Conservation (phyloP, 1,140 invertebrate species). For the Drosophila repleta region DNA sequence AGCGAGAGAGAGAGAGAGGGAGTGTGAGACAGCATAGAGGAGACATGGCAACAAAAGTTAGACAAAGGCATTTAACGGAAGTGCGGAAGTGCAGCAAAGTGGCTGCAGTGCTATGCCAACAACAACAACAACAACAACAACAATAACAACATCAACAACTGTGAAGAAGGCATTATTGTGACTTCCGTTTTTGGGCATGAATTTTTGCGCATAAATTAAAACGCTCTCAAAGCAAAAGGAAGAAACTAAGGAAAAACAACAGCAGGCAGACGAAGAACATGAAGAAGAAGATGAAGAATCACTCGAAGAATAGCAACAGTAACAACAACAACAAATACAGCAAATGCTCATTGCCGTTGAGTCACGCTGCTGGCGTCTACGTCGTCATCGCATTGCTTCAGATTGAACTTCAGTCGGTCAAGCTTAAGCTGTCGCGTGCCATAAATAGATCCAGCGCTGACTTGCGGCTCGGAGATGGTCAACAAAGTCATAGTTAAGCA, state of each 20-base stretch:
- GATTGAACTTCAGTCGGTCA: neutral
- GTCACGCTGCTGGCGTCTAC: conserved; percentile 1
- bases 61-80: conserved; percentile 18
- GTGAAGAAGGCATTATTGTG: conserved; percentile 28
- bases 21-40: neutral
- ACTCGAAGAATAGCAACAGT: neutral
- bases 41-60: neutral
- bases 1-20: neutral
- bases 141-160: neutral
- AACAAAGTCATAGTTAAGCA: conserved; percentile 1
- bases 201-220: conserved; percentile 67
- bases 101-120: conserved; percentile 2
- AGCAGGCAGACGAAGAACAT: conserved; percentile 19
- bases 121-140: conserved; percentile 13
- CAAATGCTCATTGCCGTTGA: conserved; percentile 2
- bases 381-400: neutral
- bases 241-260: conserved; percentile 11
- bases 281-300: neutral
- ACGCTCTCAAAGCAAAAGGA: conserved; percentile 24
- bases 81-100: conserved; percentile 24
- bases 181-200: conserved; percentile 71
- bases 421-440: conserved; percentile 19
- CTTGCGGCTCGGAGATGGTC: neutral
- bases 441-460: conserved; percentile 4
- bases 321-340: conserved; percentile 7